phyloP scores from a whole-genome alignment of 2,797 vertebrate species.

The Leucoraja ocellata region DNA sequence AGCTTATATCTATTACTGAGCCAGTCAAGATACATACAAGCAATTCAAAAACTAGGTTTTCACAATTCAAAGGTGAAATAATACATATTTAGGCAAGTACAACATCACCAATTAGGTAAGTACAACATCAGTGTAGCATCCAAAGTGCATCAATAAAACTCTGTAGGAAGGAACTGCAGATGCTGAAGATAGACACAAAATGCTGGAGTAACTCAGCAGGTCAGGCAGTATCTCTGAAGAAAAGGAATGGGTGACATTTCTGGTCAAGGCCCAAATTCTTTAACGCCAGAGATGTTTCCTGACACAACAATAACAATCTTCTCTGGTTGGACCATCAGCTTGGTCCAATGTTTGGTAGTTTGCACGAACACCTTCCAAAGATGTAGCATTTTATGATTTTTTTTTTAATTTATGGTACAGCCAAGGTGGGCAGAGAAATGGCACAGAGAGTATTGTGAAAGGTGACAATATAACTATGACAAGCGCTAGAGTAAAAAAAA shows the following conservation, averaged over 20 bases:
- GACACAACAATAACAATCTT: not conserved
- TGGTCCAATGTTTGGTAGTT: not conserved
- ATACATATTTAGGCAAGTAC: not conserved
- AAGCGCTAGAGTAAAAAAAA: no score
- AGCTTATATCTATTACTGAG: not conserved
- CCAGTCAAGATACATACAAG: not conserved
- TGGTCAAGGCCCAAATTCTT: no score
- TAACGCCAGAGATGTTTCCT: not conserved
- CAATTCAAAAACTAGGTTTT: no score
- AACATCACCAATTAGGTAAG: not conserved
- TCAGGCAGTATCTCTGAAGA: no score
- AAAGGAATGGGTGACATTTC: no score
- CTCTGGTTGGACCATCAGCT: not conserved
- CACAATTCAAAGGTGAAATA: not conserved
- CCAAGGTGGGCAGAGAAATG: not conserved
- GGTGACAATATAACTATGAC: no score
- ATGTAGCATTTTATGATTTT: not conserved
- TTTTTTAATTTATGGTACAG: not conserved
- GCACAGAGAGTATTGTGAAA: not conserved
- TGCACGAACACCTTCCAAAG: not conserved
- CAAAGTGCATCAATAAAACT: not conserved
- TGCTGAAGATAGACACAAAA: no score
- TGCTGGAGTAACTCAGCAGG: not conserved
- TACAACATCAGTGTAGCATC: not conserved
- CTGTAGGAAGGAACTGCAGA: no score